A percentile compares a stretch with the other conserved stretches of the same genome.
Evolutionary conservation across 2,113 vertebrate species (phyloP).

Genomic region (Podilymbus podiceps): DNA sequence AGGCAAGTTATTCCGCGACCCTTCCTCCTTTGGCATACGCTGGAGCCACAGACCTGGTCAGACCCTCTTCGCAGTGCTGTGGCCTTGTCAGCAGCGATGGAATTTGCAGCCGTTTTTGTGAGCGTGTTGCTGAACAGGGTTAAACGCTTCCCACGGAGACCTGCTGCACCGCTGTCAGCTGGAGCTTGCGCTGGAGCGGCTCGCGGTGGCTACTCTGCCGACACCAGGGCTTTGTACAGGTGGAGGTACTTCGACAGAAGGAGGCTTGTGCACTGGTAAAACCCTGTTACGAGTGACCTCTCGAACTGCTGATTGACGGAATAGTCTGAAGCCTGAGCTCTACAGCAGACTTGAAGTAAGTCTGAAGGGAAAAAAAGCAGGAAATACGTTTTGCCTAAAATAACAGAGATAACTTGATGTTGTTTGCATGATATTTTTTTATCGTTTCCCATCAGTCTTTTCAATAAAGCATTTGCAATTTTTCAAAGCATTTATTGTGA

Average conservation of each 20-base stretch:
- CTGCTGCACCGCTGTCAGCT: neutral
- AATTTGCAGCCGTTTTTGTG: neutral
- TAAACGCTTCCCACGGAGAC: neutral
- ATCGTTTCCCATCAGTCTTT: conserved; percentile 48
- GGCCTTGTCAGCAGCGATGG: neutral
- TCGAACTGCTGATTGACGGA: neutral
- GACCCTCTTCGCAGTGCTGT: rapidly evolving
- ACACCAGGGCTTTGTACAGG: neutral
- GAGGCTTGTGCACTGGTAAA: neutral
- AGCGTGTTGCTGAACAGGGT: neutral
- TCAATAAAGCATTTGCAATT: conserved; percentile 32
- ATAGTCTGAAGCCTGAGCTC: neutral
- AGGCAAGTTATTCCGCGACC: rapidly evolving
- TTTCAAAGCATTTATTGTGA: conserved; percentile 67
- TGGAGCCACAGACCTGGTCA: rapidly evolving
- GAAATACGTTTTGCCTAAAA: conserved; percentile 56
- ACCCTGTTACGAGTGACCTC: neutral
- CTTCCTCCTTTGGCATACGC: rapidly evolving
- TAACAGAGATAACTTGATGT: conserved; percentile 59
- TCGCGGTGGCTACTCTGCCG: neutral
- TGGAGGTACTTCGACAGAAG: neutral
- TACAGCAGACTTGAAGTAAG: neutral
- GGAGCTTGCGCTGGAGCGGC: rapidly evolving
- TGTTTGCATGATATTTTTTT: conserved; percentile 28
- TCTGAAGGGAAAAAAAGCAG: conserved; percentile 12